Conservation (phyloP, 2,888 invertebrate species). For the Meteorus colon region DNA sequence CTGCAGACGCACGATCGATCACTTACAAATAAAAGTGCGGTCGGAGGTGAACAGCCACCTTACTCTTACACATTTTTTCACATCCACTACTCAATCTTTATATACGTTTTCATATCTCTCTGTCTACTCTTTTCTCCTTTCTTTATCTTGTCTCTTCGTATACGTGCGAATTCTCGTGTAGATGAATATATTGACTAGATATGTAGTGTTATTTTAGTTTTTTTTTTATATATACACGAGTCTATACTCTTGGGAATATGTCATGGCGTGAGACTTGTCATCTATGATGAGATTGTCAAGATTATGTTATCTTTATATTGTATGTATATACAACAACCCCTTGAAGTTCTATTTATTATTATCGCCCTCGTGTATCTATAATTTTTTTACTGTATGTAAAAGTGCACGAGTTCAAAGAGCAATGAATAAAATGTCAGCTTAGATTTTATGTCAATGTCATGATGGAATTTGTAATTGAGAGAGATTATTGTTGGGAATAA, state of each 20-base stretch:
- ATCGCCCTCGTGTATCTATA: constrained; percentile 35
- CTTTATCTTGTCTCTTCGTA: neutral
- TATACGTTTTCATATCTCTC: neutral
- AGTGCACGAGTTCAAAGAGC: constrained; percentile 24
- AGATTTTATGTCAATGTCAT: constrained; percentile 1
- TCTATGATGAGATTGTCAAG: neutral
- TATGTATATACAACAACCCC: constrained; percentile 20
- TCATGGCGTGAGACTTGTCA: constrained; percentile 35
- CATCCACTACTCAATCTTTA: neutral
- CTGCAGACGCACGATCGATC: constrained; percentile 52
- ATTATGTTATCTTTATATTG: constrained; percentile 35
- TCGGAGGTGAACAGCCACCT: constrained; percentile 45
- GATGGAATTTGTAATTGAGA: neutral
- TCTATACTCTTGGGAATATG: constrained; percentile 21
- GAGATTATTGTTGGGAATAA: neutral
- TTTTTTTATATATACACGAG: neutral
- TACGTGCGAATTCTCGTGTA: no score
- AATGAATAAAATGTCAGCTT: constrained; percentile 25
- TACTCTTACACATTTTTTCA: neutral
- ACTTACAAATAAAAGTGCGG: constrained; percentile 48
- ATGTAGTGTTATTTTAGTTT: neutral
- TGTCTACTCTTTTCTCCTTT: neutral
- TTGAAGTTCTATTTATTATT: constrained; percentile 21
- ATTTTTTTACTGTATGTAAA: constrained; percentile 14
- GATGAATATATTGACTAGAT: no score